Percentiles rank a stretch among this genome's conserved stretches.
These are phyloP conservation scores for Eulemur macaco DNA, from an alignment of 2,113 vertebrate species.

Conservation along the genomic window DNA sequence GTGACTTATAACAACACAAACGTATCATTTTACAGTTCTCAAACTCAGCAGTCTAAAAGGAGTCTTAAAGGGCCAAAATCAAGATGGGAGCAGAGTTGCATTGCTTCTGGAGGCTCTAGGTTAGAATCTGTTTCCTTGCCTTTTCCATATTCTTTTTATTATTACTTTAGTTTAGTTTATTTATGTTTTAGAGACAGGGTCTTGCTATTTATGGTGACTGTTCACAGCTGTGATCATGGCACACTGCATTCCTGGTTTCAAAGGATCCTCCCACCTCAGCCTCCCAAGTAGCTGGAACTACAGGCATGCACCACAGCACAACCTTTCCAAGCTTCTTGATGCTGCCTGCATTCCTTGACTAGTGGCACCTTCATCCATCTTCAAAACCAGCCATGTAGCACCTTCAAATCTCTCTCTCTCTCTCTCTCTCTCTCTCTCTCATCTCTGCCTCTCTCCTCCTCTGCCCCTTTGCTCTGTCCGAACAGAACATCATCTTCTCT, in stretches of 20 bases:
- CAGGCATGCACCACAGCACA: no score
- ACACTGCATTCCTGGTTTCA: no score
- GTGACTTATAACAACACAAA: not conserved
- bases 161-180: no score
- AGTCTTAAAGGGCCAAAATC: accelerated
- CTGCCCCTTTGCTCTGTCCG: not conserved
- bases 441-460: no score
- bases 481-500: not conserved
- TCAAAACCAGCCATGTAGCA: not conserved
- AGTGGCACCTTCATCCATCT: not conserved
- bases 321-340: not conserved
- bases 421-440: not conserved
- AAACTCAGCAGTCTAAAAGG: not conserved
- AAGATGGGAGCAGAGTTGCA: not conserved
- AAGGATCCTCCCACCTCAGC: no score
- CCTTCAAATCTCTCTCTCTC: not conserved
- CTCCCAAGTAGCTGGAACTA: no score
- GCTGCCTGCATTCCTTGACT: not conserved
- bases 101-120: not conserved
- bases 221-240: no score
- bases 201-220: no score
- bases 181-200: no score
- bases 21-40: not conserved
- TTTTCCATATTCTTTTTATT: no score
- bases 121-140: not conserved